Conservation (phyloP, 1,140 invertebrate species). For the Ooceraea biroi region DNA sequence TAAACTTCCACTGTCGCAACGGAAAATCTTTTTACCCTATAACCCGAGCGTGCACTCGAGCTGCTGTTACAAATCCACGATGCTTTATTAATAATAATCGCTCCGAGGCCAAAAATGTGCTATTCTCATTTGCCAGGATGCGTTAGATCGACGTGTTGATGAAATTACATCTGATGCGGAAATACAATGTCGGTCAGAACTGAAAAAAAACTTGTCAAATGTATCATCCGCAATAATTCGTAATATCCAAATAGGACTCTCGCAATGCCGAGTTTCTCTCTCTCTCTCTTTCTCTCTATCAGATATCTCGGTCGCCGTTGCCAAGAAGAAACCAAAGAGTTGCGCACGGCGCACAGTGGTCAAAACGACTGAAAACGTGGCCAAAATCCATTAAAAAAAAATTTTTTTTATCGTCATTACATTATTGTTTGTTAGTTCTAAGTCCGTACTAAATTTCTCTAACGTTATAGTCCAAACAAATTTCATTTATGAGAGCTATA, state of each 20-base stretch:
- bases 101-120: not conserved
- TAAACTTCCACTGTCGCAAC: slow-evolving; percentile 32
- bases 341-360: too few relatives aligned
- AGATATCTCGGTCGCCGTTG: too few relatives aligned
- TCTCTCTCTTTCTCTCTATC: not conserved
- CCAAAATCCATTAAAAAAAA: too few relatives aligned
- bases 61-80: not conserved
- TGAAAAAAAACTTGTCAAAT: too few relatives aligned
- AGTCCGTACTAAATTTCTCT: too few relatives aligned
- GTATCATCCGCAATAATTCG: slow-evolving; percentile 5
- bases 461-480: too few relatives aligned
- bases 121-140: too few relatives aligned
- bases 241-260: not conserved
- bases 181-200: not conserved
- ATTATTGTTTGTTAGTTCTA: too few relatives aligned
- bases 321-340: not conserved
- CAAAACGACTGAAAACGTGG: too few relatives aligned
- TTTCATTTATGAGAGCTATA: too few relatives aligned
- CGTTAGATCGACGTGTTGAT: not conserved
- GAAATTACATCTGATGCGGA: not conserved
- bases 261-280: not conserved
- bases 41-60: not conserved
- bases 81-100: not conserved
- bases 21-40: not conserved
- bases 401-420: too few relatives aligned